These are phyloP conservation scores for Drosophila greeni DNA, from an alignment of 2,888 invertebrate genomes.

Conservation along the genomic window DNA sequence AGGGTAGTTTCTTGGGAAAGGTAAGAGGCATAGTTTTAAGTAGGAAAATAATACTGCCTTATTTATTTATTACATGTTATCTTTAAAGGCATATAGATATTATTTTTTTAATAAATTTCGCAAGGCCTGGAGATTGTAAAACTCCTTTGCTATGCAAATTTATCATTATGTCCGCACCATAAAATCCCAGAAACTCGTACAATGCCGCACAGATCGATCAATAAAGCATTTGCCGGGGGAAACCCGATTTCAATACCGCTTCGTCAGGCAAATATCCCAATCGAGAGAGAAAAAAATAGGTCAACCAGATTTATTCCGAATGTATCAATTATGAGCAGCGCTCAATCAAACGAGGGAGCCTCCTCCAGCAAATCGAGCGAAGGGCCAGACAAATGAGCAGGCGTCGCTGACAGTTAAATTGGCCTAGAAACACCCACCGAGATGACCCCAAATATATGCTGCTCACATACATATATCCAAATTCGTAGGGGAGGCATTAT, in stretches of 20 bases:
- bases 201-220: slow-evolving; percentile 19
- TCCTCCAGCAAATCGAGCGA: slow-evolving; percentile 34
- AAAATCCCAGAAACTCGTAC: slow-evolving; percentile 28
- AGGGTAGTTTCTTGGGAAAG: not conserved
- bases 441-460: slow-evolving; percentile 5
- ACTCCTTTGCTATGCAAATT: not conserved
- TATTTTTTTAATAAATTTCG: not conserved
- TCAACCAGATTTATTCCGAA: slow-evolving; percentile 51
- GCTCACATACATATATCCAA: slow-evolving; percentile 11
- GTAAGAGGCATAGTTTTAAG: too few relatives aligned
- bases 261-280: slow-evolving; percentile 22
- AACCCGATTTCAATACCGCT: slow-evolving; percentile 42
- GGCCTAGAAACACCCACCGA: slow-evolving; percentile 43
- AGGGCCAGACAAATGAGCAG: slow-evolving; percentile 49
- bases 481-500: slow-evolving; percentile 60
- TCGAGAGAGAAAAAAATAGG: slow-evolving; percentile 37
- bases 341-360: slow-evolving; percentile 56
- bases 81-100: not conserved
- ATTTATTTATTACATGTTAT: not conserved
- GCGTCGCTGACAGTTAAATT: slow-evolving; percentile 69
- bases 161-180: slow-evolving; percentile 12
- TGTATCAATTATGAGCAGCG: slow-evolving; percentile 65
- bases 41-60: not conserved
- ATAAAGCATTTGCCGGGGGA: slow-evolving; percentile 14
- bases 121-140: not conserved